Base-by-base conservation (phyloP, 2,113 vertebrate species). In the Pyxicephalus adspersus region DNA sequence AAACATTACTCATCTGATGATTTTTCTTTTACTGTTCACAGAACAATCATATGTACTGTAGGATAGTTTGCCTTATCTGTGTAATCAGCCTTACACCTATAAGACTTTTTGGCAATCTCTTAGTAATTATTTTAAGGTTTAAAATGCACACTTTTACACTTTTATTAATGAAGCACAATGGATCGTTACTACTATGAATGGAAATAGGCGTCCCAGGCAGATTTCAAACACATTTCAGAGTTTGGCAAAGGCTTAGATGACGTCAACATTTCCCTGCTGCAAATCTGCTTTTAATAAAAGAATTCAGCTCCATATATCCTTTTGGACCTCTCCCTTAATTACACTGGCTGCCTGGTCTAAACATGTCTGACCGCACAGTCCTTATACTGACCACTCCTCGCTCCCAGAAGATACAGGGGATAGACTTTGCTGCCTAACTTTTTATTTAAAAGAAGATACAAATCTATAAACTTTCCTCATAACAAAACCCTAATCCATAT, bases 261-360 rank as follows among this genome's bases (percentile, higher is more conserved):
- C 50, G 28, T 77, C 63, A 77, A 64, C 50, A 65, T 54, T 77
- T 77, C 63, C 76, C 20, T 57, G 28, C 76, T 77, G 45, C 28
- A 25, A 74, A 77, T 52, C 75, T 77, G 76, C 51, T 77, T 77
- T 66, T 52, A 54, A 65, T 77, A 23, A 77, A 55, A 65, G 25
- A 34, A 66, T 77, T 64, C 26, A 54, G 50, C 61, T 66, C 50
- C 23, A 54, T 66, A 15, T 77, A 77, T 55, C 76, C 61, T 66
- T 54, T 50, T 66, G 61, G 76, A 64, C 63, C 66, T 77, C 23
- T 64, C 25, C 76, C 28, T 77, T 54, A 55, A 65, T 77, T 77
- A 66, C 38, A 3, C 63, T 66, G 76, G 63, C 63, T 77, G 51
- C 63, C 63, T 64, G 50, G 66, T 65, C 45, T 34, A 66, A 77